Evolutionary conservation across 2,797 vertebrate genomes (phyloP).

Genomic region (Alosa sapidissima): DNA sequence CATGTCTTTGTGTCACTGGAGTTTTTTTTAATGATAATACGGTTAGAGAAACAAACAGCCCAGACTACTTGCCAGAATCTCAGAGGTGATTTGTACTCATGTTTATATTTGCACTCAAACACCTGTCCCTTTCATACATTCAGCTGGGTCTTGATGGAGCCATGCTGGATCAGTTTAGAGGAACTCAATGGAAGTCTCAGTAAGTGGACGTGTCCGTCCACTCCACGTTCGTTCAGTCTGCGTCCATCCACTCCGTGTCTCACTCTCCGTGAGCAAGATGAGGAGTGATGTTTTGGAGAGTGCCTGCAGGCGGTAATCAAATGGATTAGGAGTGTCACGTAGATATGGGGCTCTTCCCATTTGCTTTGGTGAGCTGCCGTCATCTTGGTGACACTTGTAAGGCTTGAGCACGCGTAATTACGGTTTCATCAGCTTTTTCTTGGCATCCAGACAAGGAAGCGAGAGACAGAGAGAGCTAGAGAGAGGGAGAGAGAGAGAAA

Average conservation of each 20-base stretch:
- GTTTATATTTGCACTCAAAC: too few relatives aligned
- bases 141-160: too few relatives aligned
- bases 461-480: not conserved
- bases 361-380: not conserved
- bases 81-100: too few relatives aligned
- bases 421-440: conserved; percentile 2
- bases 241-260: too few relatives aligned
- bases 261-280: not conserved
- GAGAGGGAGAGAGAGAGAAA: not conserved
- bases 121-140: too few relatives aligned
- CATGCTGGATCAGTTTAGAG: too few relatives aligned
- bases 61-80: too few relatives aligned
- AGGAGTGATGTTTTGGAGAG: not conserved
- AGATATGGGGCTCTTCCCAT: not conserved
- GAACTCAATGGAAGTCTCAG: too few relatives aligned
- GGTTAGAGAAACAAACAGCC: too few relatives aligned
- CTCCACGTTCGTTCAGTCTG: too few relatives aligned
- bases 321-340: not conserved
- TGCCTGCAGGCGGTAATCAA: not conserved
- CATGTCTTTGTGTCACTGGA: too few relatives aligned
- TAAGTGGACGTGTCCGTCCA: not conserved
- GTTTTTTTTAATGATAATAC: too few relatives aligned
- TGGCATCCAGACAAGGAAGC: not conserved
- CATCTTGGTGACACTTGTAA: not conserved
- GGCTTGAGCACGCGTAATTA: conserved; percentile 5